A percentile compares a stretch with the other conserved stretches of the same genome.
Conservation (phyloP, 1,140 invertebrate species). For the Lepeophtheirus salmonis region DNA sequence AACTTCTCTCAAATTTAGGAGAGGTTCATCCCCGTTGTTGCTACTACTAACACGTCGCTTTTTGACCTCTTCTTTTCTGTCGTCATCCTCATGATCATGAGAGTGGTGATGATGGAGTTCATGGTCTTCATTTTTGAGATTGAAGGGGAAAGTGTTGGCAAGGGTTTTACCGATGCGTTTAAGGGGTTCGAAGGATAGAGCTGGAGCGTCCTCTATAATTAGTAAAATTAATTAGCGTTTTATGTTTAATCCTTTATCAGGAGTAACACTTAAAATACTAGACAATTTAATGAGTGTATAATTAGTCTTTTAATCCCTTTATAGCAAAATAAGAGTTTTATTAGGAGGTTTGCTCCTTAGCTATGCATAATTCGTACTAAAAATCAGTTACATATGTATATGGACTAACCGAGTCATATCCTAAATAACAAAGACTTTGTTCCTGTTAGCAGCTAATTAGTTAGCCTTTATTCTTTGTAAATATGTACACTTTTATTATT, state of each 20-base stretch:
- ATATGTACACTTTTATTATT: too few species aligned
- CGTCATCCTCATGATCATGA: not conserved
- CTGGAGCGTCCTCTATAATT: not conserved
- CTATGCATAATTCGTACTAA: too few species aligned
- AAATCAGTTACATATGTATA: not conserved
- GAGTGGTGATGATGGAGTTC: not conserved
- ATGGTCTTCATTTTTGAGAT: not conserved
- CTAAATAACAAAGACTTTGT: too few species aligned
- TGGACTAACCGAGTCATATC: too few species aligned
- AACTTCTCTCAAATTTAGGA: not conserved
- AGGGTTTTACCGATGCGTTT: not conserved
- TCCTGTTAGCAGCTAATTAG: too few species aligned
- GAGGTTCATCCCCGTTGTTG: not conserved
- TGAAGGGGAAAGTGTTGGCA: conserved; percentile 2
- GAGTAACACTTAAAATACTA: not conserved
- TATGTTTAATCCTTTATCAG: too few species aligned
- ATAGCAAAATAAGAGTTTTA: not conserved
- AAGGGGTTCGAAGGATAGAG: not conserved
- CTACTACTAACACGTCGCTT: not conserved
- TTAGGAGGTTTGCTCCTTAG: too few species aligned
- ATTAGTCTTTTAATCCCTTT: not conserved
- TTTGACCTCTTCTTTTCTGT: not conserved
- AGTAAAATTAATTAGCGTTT: not conserved
- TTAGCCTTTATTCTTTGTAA: too few species aligned
- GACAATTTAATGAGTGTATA: not conserved